Base-by-base conservation (phyloP, 30 jellyfish, hydroid and myxozoan species). In the Hydra vulgaris region DNA sequence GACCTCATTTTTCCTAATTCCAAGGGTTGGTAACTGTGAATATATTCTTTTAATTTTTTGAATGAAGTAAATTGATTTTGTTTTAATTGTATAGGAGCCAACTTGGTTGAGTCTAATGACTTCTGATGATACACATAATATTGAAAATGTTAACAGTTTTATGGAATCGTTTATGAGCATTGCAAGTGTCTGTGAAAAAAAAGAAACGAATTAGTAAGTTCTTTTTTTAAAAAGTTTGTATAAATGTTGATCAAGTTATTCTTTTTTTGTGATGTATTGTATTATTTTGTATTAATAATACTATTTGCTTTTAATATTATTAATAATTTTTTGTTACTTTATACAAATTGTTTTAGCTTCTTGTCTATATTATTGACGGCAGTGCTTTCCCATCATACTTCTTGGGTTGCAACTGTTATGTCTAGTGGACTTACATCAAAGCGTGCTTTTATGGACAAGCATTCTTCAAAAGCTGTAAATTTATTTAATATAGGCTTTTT, bases 341-440 rank as follows among this genome's bases (percentile, higher is more conserved):
- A n/a, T n/a, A n/a, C n/a, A n/a, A n/a, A n/a, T n/a, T n/a, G n/a
- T 70, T 83, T 55, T 74, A 92, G 99, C 83, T 92, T 92, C 77
- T 27, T 92, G 25, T 92, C 99, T 15, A 72, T 92, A 7, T 66
- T 92, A 74, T 74, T 92, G 82, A 92, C 99, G 23, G 99, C 99
- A 53, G 96, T 92, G 16, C 74, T 92, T 69, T 82, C 95, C 40
- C 96, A 92, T 80, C 99, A 92, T 79, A 77, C 89, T 82, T 90
- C 99, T 0, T 92, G 99, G 99, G 96, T 92, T 17, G 95, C 96
- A 0, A 92, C 99, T 5, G 99, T 92, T 15, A 92, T 83, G 90
- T 89, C 99, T 18, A 76, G 92, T 27, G 96, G 92, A 3, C 83
- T 89, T 4, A 77, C 87, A 17, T 88, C 96, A 17, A 85, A 82